These are phyloP conservation scores for Synchiropus splendidus DNA, from an alignment of 2,113 vertebrate species.

Conservation along the genomic window DNA sequence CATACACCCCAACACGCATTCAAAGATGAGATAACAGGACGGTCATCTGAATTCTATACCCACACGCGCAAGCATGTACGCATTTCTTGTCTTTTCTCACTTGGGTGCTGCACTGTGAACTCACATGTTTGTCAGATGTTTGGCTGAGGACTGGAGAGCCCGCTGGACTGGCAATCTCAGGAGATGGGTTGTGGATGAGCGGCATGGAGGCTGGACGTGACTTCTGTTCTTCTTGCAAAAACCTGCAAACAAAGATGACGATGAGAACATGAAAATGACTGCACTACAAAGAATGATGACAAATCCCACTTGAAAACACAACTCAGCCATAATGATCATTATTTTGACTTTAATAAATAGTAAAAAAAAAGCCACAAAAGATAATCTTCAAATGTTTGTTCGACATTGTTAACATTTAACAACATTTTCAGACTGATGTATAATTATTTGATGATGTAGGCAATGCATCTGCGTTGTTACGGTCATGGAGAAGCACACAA, in stretches of 20 bases:
- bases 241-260: conserved; percentile 69
- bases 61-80: conserved; percentile 5
- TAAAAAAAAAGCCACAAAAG: too few species aligned
- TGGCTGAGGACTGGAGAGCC: conserved; percentile 78
- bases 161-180: conserved; percentile 82
- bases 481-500: too few species aligned
- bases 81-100: neutral
- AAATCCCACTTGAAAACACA: too few species aligned
- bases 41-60: conserved; percentile 31
- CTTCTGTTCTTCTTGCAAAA: conserved; percentile 82
- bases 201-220: conserved; percentile 87
- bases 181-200: conserved; percentile 94
- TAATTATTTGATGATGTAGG: too few species aligned
- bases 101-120: conserved; percentile 10
- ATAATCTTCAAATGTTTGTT: too few species aligned
- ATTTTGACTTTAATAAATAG: too few species aligned
- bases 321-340: too few species aligned
- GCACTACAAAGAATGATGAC: too few species aligned
- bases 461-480: too few species aligned
- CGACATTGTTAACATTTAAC: too few species aligned
- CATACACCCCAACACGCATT: too few species aligned
- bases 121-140: conserved; percentile 75
- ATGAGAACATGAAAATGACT: conserved; percentile 5
- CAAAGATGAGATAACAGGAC: conserved; percentile 34
- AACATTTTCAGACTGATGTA: too few species aligned